These are phyloP conservation scores for Spialia ferax DNA, from an alignment of 2,888 invertebrate species.

Conservation along the genomic window DNA sequence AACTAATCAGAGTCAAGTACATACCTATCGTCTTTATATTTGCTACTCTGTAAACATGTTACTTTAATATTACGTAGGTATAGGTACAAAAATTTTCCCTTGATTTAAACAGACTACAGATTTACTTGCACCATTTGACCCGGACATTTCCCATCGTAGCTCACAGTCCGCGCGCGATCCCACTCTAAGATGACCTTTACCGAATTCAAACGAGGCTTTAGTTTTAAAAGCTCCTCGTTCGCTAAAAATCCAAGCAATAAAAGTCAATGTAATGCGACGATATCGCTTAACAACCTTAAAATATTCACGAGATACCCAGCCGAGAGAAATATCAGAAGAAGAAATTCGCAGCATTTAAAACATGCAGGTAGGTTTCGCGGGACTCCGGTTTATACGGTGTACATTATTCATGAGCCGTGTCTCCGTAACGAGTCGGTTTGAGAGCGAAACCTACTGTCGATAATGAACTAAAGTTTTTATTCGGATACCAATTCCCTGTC, in stretches of 20 bases:
- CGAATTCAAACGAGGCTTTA: slow-evolving; percentile 38
- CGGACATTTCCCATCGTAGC: background rate
- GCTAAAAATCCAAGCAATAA: slow-evolving; percentile 40
- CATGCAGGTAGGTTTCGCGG: slow-evolving; percentile 75
- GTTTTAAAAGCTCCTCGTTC: slow-evolving; percentile 38
- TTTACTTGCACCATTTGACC: background rate
- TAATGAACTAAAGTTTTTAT: slow-evolving; percentile 73
- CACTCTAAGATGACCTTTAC: slow-evolving; percentile 13
- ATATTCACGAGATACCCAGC: slow-evolving; percentile 58
- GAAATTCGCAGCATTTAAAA: slow-evolving; percentile 74
- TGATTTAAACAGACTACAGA: no score
- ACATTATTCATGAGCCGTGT: slow-evolving; percentile 82
- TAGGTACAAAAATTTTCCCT: no score
- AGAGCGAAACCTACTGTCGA: slow-evolving; percentile 71
- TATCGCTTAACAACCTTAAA: slow-evolving; percentile 52
- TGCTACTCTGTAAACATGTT: no score
- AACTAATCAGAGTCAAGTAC: no score
- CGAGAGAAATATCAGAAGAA: slow-evolving; percentile 65
- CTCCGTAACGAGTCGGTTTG: slow-evolving; percentile 78
- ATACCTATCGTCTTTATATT: no score
- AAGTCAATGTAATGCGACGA: slow-evolving; percentile 41
- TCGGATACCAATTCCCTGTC: slow-evolving; percentile 63
- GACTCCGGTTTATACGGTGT: slow-evolving; percentile 55
- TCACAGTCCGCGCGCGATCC: background rate
- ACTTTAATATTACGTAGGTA: no score